Conservation (phyloP, 2,113 vertebrate genomes). For the Pyxicephalus adspersus region DNA sequence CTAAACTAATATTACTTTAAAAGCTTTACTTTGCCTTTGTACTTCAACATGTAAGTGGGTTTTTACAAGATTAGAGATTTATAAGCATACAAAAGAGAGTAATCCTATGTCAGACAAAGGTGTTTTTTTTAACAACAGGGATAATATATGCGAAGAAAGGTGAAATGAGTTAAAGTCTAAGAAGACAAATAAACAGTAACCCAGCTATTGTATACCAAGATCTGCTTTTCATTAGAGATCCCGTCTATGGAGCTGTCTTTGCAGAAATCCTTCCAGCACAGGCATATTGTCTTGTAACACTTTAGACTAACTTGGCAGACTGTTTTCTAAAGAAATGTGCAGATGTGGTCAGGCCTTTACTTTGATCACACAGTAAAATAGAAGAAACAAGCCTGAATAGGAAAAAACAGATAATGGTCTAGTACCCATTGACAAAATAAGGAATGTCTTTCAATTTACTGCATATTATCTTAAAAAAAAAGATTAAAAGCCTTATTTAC, state of each 20-base stretch:
- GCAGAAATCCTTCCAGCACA: conserved; percentile 11
- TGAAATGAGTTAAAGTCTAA: conserved; percentile 34
- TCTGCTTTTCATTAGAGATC: conserved; percentile 11
- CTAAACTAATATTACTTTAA: conserved; percentile 49
- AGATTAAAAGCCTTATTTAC: neutral
- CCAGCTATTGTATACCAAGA: neutral
- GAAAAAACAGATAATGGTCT: conserved; percentile 32
- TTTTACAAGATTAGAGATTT: conserved; percentile 40
- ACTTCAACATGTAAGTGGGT: conserved; percentile 22
- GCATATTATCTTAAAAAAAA: neutral
- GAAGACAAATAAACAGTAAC: conserved; percentile 19
- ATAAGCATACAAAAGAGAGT: conserved; percentile 26
- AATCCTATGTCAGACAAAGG: conserved; percentile 30
- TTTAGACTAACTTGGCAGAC: conserved; percentile 32
- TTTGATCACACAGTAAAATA: conserved; percentile 15
- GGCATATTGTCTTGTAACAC: conserved; percentile 33
- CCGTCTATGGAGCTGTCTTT: conserved; percentile 25
- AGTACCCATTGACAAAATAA: neutral
- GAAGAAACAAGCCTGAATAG: conserved; percentile 9
- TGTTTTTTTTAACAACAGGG: conserved; percentile 1
- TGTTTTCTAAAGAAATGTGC: conserved; percentile 29
- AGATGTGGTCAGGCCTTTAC: neutral
- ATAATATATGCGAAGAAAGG: conserved; percentile 14
- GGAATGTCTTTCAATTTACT: conserved; percentile 5
- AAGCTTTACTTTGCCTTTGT: conserved; percentile 39